Evolutionary conservation across 2,888 invertebrate species (phyloP).

Genomic region (Meteorus colon): DNA sequence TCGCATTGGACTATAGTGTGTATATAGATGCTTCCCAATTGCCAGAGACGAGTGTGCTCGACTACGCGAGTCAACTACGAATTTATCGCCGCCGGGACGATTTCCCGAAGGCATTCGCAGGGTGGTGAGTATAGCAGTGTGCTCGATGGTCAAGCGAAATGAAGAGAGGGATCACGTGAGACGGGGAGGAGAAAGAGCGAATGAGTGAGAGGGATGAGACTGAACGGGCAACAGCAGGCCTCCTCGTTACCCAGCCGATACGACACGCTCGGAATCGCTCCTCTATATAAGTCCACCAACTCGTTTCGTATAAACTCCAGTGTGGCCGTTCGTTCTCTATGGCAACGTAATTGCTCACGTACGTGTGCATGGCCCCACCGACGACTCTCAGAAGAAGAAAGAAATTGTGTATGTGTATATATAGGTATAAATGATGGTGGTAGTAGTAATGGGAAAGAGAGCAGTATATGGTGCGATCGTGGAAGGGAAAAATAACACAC

Average conservation of each 20-base stretch:
- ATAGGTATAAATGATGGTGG: slow-evolving; percentile 37
- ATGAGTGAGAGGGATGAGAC: not conserved
- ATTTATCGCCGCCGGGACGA: slow-evolving; percentile 52
- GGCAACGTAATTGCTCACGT: slow-evolving; percentile 65
- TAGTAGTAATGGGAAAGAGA: slow-evolving; percentile 36
- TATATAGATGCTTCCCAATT: slow-evolving; percentile 47
- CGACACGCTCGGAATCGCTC: slow-evolving; percentile 49
- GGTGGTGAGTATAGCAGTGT: slow-evolving; percentile 29
- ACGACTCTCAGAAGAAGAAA: slow-evolving; percentile 37
- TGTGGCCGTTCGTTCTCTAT: slow-evolving; percentile 47
- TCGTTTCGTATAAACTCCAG: slow-evolving; percentile 36
- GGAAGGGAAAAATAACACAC: not conserved
- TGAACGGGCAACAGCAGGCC: slow-evolving; percentile 19
- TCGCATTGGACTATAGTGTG: slow-evolving; percentile 44
- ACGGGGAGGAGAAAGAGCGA: not conserved
- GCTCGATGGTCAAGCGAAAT: slow-evolving; percentile 4
- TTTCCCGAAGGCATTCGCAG: slow-evolving; percentile 43
- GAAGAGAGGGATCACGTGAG: slow-evolving; percentile 2
- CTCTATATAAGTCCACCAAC: slow-evolving; percentile 29
- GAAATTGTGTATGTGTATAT: not conserved
- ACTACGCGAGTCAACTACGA: slow-evolving; percentile 55
- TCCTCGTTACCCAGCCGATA: slow-evolving; percentile 47
- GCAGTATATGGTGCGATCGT: not conserved
- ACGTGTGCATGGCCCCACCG: slow-evolving; percentile 61
- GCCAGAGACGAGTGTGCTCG: slow-evolving; percentile 46